Conservation (phyloP, 2,888 invertebrate genomes). For the Opisthograptis luteolata region DNA sequence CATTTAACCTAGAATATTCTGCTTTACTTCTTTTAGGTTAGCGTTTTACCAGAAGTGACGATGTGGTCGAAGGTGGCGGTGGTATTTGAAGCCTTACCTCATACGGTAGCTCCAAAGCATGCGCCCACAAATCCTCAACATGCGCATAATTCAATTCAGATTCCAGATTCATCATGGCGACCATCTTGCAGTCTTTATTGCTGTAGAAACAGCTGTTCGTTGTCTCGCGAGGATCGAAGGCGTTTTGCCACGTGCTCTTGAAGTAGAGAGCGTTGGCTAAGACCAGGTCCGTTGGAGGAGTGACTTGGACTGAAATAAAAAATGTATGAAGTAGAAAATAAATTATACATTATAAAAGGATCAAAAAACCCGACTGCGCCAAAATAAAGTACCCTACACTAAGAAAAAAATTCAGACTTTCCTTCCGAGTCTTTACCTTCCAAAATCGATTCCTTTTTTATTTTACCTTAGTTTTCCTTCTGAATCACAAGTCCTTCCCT, state of each 20-base stretch:
- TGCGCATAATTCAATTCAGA: slow-evolving; percentile 83
- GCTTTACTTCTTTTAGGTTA: too few relatives aligned
- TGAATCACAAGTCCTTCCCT: too few relatives aligned
- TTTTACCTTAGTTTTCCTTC: too few relatives aligned
- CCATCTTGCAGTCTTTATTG: slow-evolving; percentile 69
- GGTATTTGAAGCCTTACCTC: slow-evolving; percentile 66
- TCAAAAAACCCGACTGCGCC: too few relatives aligned
- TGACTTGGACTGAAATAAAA: slow-evolving; percentile 71
- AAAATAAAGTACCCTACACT: too few relatives aligned
- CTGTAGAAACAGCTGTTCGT: slow-evolving; percentile 80
- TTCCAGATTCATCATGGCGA: slow-evolving; percentile 85
- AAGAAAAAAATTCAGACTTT: too few relatives aligned
- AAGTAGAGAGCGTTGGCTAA: slow-evolving; percentile 87
- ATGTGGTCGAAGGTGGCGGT: too few relatives aligned
- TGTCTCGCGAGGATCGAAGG: slow-evolving; percentile 82
- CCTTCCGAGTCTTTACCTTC: too few relatives aligned
- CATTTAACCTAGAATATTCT: too few relatives aligned
- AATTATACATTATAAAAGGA: too few relatives aligned
- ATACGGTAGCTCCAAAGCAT: slow-evolving; percentile 87
- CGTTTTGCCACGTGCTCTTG: slow-evolving; percentile 85
- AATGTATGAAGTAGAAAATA: neutral
- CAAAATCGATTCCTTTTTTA: too few relatives aligned
- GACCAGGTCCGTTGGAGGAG: slow-evolving; percentile 77
- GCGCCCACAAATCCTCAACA: slow-evolving; percentile 82
- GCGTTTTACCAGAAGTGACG: too few relatives aligned